Evolutionary conservation across 2,888 invertebrate species (phyloP), one percentile per base, ranked within the genome.

Genomic region (Latheticus oryzae): DNA sequence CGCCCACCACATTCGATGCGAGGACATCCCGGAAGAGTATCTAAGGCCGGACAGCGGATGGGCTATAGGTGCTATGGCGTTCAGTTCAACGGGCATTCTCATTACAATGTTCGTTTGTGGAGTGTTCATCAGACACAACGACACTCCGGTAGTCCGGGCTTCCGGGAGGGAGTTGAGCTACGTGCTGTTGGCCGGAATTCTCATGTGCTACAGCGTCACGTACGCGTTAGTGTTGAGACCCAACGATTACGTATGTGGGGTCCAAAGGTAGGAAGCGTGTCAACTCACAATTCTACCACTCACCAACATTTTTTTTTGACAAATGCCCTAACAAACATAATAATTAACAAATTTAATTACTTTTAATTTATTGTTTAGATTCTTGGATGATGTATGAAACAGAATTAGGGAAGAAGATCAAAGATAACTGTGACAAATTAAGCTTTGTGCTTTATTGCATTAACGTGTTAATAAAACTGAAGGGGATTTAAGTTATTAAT

Each of bases 131-230:
- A 79, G 82, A 30, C 82, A 86, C 81, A 93, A 96, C 78, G 89
- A 93, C 66, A 98, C 98, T 0, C 97, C 98, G 0, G 93, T 98
- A 40, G 98, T 99, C n/a, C 87, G 97, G 65, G 96, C 97, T 23
- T 94, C 95, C 8, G 97, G 97, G 23, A 82, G 93, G 32, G 93
- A 94, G 79, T 81, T 94, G 52, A 92, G 91, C 60, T 97, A 95
- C 78, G 92, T 97, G 24, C 87, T 98, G 28, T 85, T 98, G 62
- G 88, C 88, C 24, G 95, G 95, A 1, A 91, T 94, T 67, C 84
- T 94, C 64, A 88, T 95, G 84, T 95, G 95, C 79, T 96, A 95
- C 80, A 86, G 89, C 56, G 91, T 95, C 62, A 97, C 97, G 33
- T 97, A 97, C 78, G 90, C 92, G 2, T 84, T 98, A 17, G 91